A percentile compares a stretch with the other conserved stretches of the same genome.
Evolutionary conservation across 1,140 invertebrate genomes (phyloP).

Genomic region (Paraescarpia echinospica): DNA sequence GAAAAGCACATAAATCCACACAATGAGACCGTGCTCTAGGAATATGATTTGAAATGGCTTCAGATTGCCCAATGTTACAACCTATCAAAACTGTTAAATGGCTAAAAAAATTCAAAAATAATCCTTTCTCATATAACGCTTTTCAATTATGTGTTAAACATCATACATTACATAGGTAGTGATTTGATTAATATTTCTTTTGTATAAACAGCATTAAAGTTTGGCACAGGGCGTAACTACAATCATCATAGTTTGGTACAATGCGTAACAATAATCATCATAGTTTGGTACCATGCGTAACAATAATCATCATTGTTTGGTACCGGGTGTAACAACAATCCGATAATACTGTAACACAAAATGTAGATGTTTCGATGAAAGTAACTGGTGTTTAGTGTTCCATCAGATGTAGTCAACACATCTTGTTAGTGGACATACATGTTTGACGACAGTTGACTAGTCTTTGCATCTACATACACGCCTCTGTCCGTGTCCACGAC

Average conservation of each 20-base stretch:
- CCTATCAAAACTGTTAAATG: too few relatives aligned
- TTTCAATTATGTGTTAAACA: neutral
- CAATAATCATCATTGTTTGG: too few relatives aligned
- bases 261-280: neutral
- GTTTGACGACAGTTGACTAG: neutral
- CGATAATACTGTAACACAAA: neutral
- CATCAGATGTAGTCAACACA: neutral
- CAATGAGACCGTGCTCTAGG: too few relatives aligned
- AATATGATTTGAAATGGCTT: too few relatives aligned
- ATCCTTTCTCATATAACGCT: neutral
- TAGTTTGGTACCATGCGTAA: neutral
- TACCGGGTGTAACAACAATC: neutral
- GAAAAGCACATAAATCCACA: too few relatives aligned
- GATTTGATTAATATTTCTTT: neutral
- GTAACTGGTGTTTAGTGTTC: neutral
- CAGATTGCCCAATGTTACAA: too few relatives aligned
- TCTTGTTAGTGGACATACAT: neutral
- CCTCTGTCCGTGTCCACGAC: neutral
- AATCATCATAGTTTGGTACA: neutral
- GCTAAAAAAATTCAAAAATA: too few relatives aligned
- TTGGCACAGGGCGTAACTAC: neutral
- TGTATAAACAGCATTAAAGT: neutral
- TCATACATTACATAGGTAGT: neutral
- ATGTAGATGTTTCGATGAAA: neutral
- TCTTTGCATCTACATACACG: neutral